Conservation (phyloP, 64 coral and sea anemone species). For the Montipora foliosa region DNA sequence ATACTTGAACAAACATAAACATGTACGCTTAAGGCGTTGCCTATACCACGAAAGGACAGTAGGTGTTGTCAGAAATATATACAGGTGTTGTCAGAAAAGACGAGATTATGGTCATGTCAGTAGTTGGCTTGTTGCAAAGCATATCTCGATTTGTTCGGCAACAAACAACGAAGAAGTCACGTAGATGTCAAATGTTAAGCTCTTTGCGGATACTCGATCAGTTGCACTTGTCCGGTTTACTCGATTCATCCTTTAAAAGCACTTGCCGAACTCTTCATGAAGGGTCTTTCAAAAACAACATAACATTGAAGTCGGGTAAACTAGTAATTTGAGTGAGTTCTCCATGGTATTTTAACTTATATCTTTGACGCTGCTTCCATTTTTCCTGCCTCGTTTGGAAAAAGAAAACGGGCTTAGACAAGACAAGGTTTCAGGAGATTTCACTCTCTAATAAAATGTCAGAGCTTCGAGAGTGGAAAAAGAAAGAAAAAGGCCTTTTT, state of each 20-base stretch:
- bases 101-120: background rate
- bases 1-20: background rate
- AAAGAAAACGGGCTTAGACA: too few species aligned
- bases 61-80: background rate
- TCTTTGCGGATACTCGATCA: background rate
- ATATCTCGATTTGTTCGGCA: background rate
- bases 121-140: background rate
- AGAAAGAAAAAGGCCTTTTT: background rate
- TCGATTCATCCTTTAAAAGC: background rate
- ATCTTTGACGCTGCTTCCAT: too few species aligned
- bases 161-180: background rate
- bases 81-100: background rate
- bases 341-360: too few species aligned
- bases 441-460: too few species aligned
- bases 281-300: background rate
- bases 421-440: too few species aligned
- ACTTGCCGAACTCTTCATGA: background rate
- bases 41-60: background rate
- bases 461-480: background rate
- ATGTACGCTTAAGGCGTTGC: background rate
- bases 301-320: background rate
- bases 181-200: constrained; percentile 13
- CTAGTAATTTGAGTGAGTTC: background rate
- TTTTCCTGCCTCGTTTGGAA: too few species aligned
- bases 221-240: background rate